phyloP scores from a whole-genome alignment of 1,140 invertebrate species.

The Solen grandis region DNA sequence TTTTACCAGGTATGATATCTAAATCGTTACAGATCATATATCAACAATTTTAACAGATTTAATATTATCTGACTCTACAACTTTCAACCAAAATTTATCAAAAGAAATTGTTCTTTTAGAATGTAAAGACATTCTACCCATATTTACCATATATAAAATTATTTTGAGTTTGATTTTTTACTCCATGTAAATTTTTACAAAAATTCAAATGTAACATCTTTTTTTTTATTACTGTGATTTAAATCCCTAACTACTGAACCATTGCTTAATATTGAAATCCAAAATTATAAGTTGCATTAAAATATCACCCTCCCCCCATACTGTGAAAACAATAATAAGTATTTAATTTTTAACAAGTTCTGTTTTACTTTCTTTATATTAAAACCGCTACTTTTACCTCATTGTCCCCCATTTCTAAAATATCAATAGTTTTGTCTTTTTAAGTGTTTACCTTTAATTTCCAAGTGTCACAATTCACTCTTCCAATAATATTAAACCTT shows the following conservation, averaged over 20 bases:
- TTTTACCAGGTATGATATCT: neutral
- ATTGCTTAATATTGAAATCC: too few species aligned
- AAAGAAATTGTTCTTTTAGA: neutral
- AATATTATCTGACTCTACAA: constrained; percentile 1
- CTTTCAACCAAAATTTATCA: constrained; percentile 26
- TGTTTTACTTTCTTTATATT: neutral
- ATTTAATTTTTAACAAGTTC: constrained; percentile 13
- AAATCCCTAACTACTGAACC: constrained; percentile 30
- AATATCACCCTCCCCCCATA: constrained; percentile 26
- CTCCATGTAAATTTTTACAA: constrained; percentile 20
- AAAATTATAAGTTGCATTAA: neutral
- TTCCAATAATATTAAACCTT: constrained; percentile 15
- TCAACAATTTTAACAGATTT: too few species aligned
- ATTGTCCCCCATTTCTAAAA: constrained; percentile 13
- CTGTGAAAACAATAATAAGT: constrained; percentile 13
- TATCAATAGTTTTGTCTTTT: constrained; percentile 23
- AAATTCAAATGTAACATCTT: constrained; percentile 1
- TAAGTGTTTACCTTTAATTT: constrained; percentile 2
- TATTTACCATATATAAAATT: constrained; percentile 38
- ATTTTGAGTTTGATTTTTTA: too few species aligned
- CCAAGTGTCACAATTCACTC: constrained; percentile 25
- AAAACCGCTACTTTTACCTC: neutral
- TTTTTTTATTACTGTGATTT: neutral
- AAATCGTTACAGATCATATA: too few species aligned
- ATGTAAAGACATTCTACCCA: constrained; percentile 15